Percentiles rank a stretch among this genome's conserved stretches.
phyloP scores from a whole-genome alignment of 2,797 vertebrate genomes.

The Euthynnus affinis region DNA sequence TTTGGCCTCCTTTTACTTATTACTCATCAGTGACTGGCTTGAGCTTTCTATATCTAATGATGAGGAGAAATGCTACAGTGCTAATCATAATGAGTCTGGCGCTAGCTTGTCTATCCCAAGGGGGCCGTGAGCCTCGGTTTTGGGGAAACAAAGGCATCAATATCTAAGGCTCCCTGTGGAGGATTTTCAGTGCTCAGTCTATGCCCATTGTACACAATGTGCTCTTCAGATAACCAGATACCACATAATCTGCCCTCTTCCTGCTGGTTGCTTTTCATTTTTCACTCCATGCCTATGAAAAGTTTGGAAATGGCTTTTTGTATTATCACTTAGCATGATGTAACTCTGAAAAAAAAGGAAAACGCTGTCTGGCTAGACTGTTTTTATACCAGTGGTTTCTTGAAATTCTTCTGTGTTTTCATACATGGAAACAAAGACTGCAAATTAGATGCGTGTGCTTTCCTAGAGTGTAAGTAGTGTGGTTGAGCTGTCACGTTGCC shows the following conservation, averaged over 20 bases:
- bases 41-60: slow-evolving; percentile 47
- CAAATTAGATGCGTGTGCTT: slow-evolving; percentile 59
- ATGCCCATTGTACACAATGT: slow-evolving; percentile 31
- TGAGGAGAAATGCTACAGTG: slow-evolving; percentile 50
- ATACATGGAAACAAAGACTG: slow-evolving; percentile 52
- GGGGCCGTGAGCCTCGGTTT: slow-evolving; percentile 50
- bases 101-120: slow-evolving; percentile 46
- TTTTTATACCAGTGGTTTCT: slow-evolving; percentile 46
- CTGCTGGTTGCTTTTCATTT: slow-evolving; percentile 25
- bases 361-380: slow-evolving; percentile 35
- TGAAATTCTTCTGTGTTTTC: slow-evolving; percentile 54
- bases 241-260: slow-evolving; percentile 28
- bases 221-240: slow-evolving; percentile 41
- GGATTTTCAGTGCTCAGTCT: slow-evolving; percentile 34
- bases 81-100: slow-evolving; percentile 68
- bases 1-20: slow-evolving; percentile 22
- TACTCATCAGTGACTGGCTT: slow-evolving; percentile 43
- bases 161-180: slow-evolving; percentile 54
- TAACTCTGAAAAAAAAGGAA: slow-evolving; percentile 57
- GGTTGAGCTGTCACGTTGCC: slow-evolving; percentile 70
- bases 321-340: slow-evolving; percentile 44
- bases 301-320: slow-evolving; percentile 3
- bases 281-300: slow-evolving; percentile 12
- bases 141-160: slow-evolving; percentile 65
- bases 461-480: slow-evolving; percentile 50